Evolutionary conservation across 2,113 vertebrate genomes (phyloP), one percentile per base, ranked within the genome.

Genomic region (Cathartes aura): DNA sequence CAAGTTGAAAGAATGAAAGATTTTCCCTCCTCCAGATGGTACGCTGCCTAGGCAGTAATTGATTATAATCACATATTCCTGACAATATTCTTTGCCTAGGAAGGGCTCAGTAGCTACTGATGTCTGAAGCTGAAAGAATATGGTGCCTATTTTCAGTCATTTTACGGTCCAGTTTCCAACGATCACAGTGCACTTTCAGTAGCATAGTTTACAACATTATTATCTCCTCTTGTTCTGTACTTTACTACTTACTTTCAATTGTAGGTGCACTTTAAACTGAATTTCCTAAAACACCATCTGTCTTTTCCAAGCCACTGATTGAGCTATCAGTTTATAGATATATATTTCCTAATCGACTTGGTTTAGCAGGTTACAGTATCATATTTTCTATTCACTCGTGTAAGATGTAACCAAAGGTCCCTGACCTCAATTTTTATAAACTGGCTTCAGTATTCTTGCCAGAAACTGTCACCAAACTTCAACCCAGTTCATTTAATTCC

Each of bases 371-470:
- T 76, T 92, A 75, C 26, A 90, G n/a, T 73, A 59, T 74, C 71
- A 52, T 64, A 60, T 86, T 88, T 76, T 71, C 72, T 66, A 68
- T 62, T 92, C 32, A 22, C 18, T 93, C 43, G 26, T 6, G 6
- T 67, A 84, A 94, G 48, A 56, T 19, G 8, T 47, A 89, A 84
- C 50, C 58, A 93, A 96, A 90, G n/a, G 88, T 96, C 93, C 74
- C n/a, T 76, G 94, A 94, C 71, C 79, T 96, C 87, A 89, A 32
- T 87, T 95, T 97, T 97, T 94, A 96, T 80, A 89, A 94, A 89
- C 64, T 60, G 50, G 17, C 36, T 89, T 94, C 89, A 72, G 85
- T 95, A 81, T 83, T 82, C 64, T 74, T 84, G 73, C 82, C 86
- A 97, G 59, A 47, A 87, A 64, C 55, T 70, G 68, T 62, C 89